A percentile compares a stretch with the other conserved stretches of the same genome.
phyloP scores from a whole-genome alignment of 92 coral and sea anemone species.

The Phenganax marumi region DNA sequence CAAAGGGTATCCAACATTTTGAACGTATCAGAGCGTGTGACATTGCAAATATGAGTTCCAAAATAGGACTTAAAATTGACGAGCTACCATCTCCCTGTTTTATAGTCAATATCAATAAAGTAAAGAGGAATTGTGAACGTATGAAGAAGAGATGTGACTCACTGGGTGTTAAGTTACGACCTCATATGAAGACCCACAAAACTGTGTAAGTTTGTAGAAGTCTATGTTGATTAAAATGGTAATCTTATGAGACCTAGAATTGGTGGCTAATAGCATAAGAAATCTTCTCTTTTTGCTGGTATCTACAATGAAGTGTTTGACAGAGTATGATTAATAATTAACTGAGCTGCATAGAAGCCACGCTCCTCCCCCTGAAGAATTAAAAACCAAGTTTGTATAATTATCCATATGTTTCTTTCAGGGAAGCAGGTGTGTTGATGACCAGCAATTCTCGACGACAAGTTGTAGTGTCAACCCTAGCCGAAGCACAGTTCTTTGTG shows the following conservation, averaged over 20 bases:
- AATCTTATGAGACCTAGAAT: too few species aligned
- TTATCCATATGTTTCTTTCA: background rate
- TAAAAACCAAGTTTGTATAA: too few species aligned
- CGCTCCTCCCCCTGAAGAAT: too few species aligned
- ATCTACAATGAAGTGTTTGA: background rate
- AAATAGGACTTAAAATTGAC: slow-evolving; percentile 10
- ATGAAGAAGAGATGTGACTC: slow-evolving; percentile 71
- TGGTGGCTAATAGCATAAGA: too few species aligned
- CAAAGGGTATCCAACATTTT: background rate
- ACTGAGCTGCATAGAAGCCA: too few species aligned
- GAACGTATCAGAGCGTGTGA: background rate
- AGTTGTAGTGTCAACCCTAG: slow-evolving; percentile 82
- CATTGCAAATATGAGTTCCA: background rate
- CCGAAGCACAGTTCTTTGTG: slow-evolving; percentile 88
- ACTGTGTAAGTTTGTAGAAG: slow-evolving; percentile 59
- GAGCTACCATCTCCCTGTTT: slow-evolving; percentile 80
- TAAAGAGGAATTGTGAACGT: slow-evolving; percentile 69
- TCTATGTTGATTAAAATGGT: too few species aligned
- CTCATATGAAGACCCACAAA: slow-evolving; percentile 89
- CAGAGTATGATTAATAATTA: background rate
- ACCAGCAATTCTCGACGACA: slow-evolving; percentile 68
- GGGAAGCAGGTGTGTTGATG: slow-evolving; percentile 87
- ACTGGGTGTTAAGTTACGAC: slow-evolving; percentile 70
- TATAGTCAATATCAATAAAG: slow-evolving; percentile 65
- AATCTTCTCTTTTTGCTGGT: background rate